A percentile compares a stretch with the other conserved stretches of the same genome.
Evolutionary conservation across 1,140 invertebrate genomes (phyloP).

Genomic region (Cotesia vestalis): DNA sequence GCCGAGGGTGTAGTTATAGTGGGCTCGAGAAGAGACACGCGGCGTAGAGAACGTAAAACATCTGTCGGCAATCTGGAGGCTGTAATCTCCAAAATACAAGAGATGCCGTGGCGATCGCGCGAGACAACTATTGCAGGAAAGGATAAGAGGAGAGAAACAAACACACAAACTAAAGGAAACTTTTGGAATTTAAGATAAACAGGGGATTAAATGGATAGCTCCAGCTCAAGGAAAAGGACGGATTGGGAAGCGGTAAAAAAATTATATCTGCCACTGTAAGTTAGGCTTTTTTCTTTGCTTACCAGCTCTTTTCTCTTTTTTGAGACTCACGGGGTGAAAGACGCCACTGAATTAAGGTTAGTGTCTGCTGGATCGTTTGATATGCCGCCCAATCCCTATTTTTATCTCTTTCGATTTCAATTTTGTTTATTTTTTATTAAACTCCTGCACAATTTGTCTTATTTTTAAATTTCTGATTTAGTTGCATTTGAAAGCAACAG

Average conservation of each 20-base stretch:
- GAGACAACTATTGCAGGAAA: conserved; percentile 20
- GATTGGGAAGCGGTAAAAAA: background rate
- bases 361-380: background rate
- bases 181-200: conserved; percentile 31
- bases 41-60: conserved; percentile 45
- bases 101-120: conserved; percentile 41
- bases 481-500: too few species aligned
- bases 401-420: background rate
- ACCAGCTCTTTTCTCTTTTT: background rate
- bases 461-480: too few species aligned
- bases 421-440: too few species aligned
- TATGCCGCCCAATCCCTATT: background rate
- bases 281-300: background rate
- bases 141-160: conserved; percentile 8
- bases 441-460: too few species aligned
- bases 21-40: conserved; percentile 26
- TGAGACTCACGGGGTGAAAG: conserved; percentile 25
- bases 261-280: conserved; percentile 6
- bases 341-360: conserved; percentile 37
- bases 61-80: conserved; percentile 50
- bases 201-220: conserved; percentile 35
- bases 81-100: conserved; percentile 47
- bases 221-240: conserved; percentile 24
- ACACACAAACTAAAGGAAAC: conserved; percentile 26
- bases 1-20: background rate